phyloP scores from a whole-genome alignment of 2,888 invertebrate genomes.

The Nemotelus pantherinus region DNA sequence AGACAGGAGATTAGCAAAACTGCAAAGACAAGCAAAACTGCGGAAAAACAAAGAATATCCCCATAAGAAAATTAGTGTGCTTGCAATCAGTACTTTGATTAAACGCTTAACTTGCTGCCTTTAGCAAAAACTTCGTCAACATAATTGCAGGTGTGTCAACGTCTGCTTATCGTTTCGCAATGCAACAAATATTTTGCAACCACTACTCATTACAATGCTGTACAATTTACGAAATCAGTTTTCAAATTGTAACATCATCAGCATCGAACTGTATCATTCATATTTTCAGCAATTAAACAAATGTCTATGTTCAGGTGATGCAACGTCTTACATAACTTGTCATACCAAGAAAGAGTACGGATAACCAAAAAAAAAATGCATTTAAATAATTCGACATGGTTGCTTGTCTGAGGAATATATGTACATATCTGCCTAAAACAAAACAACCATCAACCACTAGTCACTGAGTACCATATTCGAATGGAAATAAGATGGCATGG shows the following conservation, averaged over 20 bases:
- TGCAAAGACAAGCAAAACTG: no score
- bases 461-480: conserved; percentile 14
- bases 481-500: conserved; percentile 1
- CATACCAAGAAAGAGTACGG: not conserved
- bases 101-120: not conserved
- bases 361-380: not conserved
- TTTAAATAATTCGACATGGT: conserved; percentile 15
- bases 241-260: not conserved
- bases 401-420: no score
- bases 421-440: no score
- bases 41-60: no score
- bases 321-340: conserved; percentile 8
- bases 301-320: not conserved
- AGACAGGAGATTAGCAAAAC: no score
- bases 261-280: not conserved
- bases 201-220: not conserved
- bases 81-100: not conserved
- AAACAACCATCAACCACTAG: not conserved
- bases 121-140: not conserved
- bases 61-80: no score
- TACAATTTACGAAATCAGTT: not conserved
- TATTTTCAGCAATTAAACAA: conserved; percentile 26
- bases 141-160: not conserved
- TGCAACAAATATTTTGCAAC: not conserved
- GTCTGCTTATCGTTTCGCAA: not conserved